These are phyloP conservation scores for Cyclina sinensis DNA, from an alignment of 1,140 invertebrate species.

Conservation along the genomic window DNA sequence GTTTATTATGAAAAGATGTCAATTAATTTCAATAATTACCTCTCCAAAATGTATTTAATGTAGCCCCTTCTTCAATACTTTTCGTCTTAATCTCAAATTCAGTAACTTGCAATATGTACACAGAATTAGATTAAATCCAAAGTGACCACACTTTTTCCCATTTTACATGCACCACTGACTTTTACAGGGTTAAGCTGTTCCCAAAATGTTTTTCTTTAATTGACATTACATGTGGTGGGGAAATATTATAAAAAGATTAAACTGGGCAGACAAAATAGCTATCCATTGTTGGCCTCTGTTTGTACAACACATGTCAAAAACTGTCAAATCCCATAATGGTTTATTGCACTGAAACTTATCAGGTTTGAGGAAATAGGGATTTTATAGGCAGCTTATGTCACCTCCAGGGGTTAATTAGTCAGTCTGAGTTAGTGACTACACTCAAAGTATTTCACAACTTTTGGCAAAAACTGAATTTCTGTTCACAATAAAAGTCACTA, in stretches of 20 bases:
- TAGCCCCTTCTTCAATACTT: no score
- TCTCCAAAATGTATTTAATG: no score
- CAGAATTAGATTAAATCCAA: neutral
- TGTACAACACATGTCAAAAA: conserved; percentile 34
- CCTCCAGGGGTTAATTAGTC: conserved; percentile 3
- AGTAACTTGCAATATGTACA: no score
- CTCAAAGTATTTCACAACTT: conserved; percentile 1
- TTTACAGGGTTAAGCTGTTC: neutral
- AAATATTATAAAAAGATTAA: conserved; percentile 21
- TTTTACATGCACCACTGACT: conserved; percentile 9
- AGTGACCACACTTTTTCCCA: neutral
- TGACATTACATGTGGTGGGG: no score
- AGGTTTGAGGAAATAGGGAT: conserved; percentile 4
- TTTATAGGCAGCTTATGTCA: neutral
- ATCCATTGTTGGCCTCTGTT: conserved; percentile 6
- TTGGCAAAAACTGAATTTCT: neutral
- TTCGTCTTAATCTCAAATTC: no score
- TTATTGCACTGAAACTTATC: neutral
- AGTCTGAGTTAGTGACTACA: neutral
- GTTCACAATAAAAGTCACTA: neutral
- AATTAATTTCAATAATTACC: no score
- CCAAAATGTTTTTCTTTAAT: neutral
- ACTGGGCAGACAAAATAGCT: neutral
- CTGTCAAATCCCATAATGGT: conserved; percentile 14
- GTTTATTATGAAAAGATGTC: no score